Base-by-base conservation (phyloP, 2,888 invertebrate genomes). In the Hofmannophila pseudospretella region DNA sequence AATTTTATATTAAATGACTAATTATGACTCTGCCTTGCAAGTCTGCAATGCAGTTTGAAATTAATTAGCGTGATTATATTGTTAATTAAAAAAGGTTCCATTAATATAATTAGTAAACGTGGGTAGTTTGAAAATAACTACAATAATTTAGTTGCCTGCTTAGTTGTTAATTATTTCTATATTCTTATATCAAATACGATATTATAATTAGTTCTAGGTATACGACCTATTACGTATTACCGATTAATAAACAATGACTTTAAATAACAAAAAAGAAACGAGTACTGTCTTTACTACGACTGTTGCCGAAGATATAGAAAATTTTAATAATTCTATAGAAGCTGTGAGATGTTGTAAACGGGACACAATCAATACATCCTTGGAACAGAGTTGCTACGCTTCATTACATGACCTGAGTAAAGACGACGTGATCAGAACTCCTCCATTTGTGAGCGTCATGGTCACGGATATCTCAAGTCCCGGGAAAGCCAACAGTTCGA, bases 381-480 rank as follows among this genome's bases (percentile, higher is more conserved):
- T 78, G 79, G 79, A 79, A 41, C 54, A 54, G 36, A 70, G 49
- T 51, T 49, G 47, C 51, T 65, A 67, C 53, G 45, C 54, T 41
- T 58, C 65, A 36, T 49, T 59, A 43, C 53, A 53, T 53, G 72
- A 72, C 23, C 46, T 48, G 22, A 58, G 49, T 39, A 67, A 67
- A 47, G 54, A 49, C 36, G 67, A 57, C 36, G 50, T 32, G 39
- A 59, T 66, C 47, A 63, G 53, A 45, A 77, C 76, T 29, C 74
- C 78, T 39, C 74, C 76, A 27, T 79, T 72, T 52, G 58, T 67
- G 46, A 77, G 69, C 51, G 55, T 63, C 32, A 72, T 77, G 67
- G 58, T 67, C 22, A 60, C 58, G 50, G 74, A 76, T 51, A 63
- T 59, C 23, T 44, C 54, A 35, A 65, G 60, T 55, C 49, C 54